phyloP scores from a whole-genome alignment of 2,797 vertebrate species.

The Babyrousa celebensis region DNA sequence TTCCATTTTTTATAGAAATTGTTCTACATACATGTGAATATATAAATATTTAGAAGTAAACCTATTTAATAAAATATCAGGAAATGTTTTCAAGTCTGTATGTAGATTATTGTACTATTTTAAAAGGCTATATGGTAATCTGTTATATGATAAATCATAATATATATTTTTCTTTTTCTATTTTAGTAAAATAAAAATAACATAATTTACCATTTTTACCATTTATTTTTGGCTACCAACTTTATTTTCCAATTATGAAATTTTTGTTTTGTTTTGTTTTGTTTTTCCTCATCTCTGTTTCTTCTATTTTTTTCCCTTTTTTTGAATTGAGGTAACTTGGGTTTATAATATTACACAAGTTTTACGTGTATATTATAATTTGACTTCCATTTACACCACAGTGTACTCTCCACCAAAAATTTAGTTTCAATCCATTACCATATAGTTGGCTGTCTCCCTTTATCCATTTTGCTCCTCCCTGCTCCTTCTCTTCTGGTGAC shows the following conservation, averaged over 20 bases:
- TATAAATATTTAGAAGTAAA: slow-evolving; percentile 29
- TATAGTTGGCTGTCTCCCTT: background rate
- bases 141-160: background rate
- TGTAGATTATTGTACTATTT: background rate
- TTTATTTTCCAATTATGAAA: background rate
- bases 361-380: background rate
- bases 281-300: background rate
- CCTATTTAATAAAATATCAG: background rate
- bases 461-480: background rate
- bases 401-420: background rate
- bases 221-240: background rate
- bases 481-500: background rate
- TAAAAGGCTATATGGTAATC: background rate
- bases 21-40: background rate
- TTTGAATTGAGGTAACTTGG: background rate
- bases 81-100: background rate
- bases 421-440: background rate
- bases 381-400: background rate
- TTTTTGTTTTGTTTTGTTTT: background rate
- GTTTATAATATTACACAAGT: background rate
- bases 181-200: background rate
- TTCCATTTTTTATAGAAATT: background rate
- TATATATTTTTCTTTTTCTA: background rate
- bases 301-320: background rate
- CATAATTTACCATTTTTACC: background rate